phyloP scores from a whole-genome alignment of 2,888 invertebrate genomes.

The Melangyna quadrimaculata region DNA sequence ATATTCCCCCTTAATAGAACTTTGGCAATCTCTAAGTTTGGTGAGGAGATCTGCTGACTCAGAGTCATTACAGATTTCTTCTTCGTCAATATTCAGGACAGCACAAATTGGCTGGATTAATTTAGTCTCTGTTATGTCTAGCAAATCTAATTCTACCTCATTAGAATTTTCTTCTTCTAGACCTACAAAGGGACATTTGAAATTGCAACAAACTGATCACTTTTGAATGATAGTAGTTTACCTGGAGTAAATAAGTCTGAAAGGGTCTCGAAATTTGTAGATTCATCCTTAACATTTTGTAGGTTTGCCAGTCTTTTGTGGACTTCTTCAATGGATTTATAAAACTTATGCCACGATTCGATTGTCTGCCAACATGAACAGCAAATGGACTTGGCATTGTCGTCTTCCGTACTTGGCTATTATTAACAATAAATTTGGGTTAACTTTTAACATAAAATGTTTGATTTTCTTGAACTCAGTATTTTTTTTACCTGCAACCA shows the following conservation, averaged over 20 bases:
- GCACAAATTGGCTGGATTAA: neutral
- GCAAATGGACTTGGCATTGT: conserved; percentile 66
- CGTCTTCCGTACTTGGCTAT: conserved; percentile 43
- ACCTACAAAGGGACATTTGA: conserved; percentile 1
- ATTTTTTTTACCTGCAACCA: conserved; percentile 73
- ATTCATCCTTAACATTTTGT: neutral
- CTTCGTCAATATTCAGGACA: neutral
- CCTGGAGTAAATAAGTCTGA: conserved; percentile 54
- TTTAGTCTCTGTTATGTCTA: neutral
- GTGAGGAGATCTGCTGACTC: conserved; percentile 2
- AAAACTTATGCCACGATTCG: conserved; percentile 76
- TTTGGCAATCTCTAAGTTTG: neutral
- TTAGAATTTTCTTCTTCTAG: conserved; percentile 14
- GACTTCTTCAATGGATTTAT: conserved; percentile 73
- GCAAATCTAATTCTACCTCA: neutral
- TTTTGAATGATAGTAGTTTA: conserved; percentile 9
- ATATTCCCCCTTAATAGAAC: neutral
- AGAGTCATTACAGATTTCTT: neutral
- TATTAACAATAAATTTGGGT: neutral
- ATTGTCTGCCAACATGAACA: conserved; percentile 75
- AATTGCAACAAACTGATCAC: neutral
- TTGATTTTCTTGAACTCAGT: neutral
- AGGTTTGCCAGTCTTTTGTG: conserved; percentile 58
- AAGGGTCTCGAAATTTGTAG: conserved; percentile 42
- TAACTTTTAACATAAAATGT: neutral